These are phyloP conservation scores for Pristis pectinata DNA, from an alignment of 2,797 vertebrate species.

Conservation along the genomic window DNA sequence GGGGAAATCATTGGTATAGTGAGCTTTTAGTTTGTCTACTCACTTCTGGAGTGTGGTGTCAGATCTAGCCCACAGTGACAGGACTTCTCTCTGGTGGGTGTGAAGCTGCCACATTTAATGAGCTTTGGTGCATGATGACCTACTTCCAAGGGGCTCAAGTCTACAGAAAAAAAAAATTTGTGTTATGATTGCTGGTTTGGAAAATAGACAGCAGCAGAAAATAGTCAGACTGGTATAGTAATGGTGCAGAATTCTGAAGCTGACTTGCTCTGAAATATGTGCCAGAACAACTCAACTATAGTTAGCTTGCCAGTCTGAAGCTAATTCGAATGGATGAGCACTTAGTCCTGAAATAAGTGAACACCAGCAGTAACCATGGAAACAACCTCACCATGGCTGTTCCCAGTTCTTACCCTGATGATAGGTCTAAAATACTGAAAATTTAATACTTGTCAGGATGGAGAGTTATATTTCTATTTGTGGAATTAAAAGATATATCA, in stretches of 20 bases:
- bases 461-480: neutral
- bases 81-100: neutral
- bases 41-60: neutral
- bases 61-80: neutral
- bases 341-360: neutral
- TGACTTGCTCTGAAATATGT: neutral
- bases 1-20: neutral
- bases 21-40: neutral
- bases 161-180: neutral
- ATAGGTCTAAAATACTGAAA: no score
- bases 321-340: conserved; percentile 9
- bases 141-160: neutral
- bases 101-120: conserved; percentile 3
- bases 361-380: conserved; percentile 9
- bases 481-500: neutral
- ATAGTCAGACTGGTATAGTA: neutral
- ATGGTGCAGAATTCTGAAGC: neutral
- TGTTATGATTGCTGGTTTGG: neutral
- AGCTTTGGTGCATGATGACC: neutral
- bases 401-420: neutral
- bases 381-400: neutral
- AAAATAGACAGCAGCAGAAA: neutral
- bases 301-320: neutral
- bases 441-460: neutral
- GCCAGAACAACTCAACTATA: neutral